Percentiles rank a stretch among this genome's conserved stretches.
phyloP scores from a whole-genome alignment of 64 coral and sea anemone genomes.

The Dendronephthya gigantea region DNA sequence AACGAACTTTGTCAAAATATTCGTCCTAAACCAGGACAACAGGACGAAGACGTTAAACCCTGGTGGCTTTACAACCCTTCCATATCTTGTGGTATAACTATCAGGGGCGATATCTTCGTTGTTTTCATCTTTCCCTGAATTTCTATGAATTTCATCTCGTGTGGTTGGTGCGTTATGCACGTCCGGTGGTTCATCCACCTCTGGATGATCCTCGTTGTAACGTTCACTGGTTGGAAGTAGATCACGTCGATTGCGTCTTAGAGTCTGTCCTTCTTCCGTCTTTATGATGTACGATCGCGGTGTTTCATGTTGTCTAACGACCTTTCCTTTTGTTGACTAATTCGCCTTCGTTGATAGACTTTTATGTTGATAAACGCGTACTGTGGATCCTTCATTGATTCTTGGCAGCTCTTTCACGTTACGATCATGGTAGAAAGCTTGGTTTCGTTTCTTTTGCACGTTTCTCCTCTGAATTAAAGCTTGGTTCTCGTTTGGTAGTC shows the following conservation, averaged over 20 bases:
- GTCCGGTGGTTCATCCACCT: not conserved
- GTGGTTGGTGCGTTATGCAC: not conserved
- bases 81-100: not conserved
- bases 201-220: not conserved
- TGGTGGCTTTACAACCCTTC: not conserved
- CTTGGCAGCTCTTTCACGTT: not conserved
- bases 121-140: not conserved
- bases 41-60: no score
- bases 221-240: slow-evolving; percentile 1
- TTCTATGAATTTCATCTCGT: not conserved
- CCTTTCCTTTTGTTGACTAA: not conserved
- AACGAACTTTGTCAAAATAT: no score
- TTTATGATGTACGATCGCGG: not conserved
- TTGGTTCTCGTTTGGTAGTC: not conserved
- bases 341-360: not conserved
- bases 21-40: no score
- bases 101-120: not conserved
- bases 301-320: not conserved
- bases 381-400: not conserved
- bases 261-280: not conserved
- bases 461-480: not conserved
- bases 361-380: not conserved
- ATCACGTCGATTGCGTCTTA: not conserved
- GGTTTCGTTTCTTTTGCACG: not conserved
- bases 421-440: not conserved